These are phyloP conservation scores for Dryobota labecula DNA, from an alignment of 2,888 invertebrate genomes.

Conservation along the genomic window DNA sequence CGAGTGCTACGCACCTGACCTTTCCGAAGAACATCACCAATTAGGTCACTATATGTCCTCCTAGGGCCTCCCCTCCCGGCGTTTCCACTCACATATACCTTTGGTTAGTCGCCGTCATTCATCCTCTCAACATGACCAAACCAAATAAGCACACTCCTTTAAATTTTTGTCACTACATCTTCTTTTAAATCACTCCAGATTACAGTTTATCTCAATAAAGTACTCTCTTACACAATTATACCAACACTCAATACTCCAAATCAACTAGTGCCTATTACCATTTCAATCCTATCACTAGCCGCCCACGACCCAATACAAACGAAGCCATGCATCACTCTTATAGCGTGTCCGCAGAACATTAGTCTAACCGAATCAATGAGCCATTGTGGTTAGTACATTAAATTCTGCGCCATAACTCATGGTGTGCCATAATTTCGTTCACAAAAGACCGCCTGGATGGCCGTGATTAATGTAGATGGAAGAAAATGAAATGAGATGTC, in stretches of 20 bases:
- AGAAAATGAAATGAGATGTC: slow-evolving; percentile 73
- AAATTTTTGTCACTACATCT: too few species aligned
- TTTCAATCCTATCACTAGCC: slow-evolving; percentile 29
- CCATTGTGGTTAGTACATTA: slow-evolving; percentile 79
- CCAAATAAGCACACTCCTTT: too few species aligned
- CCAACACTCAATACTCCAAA: slow-evolving; percentile 5
- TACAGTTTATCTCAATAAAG: neutral
- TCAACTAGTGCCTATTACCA: slow-evolving; percentile 34
- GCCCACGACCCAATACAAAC: slow-evolving; percentile 48
- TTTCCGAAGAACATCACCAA: too few species aligned
- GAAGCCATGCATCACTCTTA: slow-evolving; percentile 65
- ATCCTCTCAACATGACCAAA: too few species aligned
- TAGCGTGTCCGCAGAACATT: slow-evolving; percentile 75
- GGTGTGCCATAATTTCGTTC: slow-evolving; percentile 75
- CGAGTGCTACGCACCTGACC: too few species aligned
- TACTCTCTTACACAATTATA: neutral
- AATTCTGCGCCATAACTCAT: slow-evolving; percentile 80
- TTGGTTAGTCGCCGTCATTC: too few species aligned
- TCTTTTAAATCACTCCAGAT: too few species aligned
- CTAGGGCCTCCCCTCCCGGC: too few species aligned
- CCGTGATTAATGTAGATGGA: slow-evolving; percentile 80
- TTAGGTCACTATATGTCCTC: too few species aligned
- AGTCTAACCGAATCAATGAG: slow-evolving; percentile 80
- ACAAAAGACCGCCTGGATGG: slow-evolving; percentile 81
- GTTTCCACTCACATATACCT: too few species aligned